Conservation (phyloP, 2,888 invertebrate genomes). For the Camptogramma bilineatum region DNA sequence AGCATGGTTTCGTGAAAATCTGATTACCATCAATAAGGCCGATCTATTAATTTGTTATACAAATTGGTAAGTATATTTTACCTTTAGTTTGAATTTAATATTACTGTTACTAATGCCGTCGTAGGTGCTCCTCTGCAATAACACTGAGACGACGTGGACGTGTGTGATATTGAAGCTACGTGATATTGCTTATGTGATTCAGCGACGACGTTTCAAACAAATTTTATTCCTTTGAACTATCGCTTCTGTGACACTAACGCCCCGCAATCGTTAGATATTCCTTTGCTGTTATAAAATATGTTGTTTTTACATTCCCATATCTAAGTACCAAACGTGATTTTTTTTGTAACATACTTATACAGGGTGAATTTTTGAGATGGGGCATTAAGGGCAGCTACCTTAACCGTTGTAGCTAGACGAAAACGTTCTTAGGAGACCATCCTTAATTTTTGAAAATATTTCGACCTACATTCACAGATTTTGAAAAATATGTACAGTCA, state of each 20-base stretch:
- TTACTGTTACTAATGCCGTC: constrained; percentile 6
- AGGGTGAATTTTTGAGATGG: no score
- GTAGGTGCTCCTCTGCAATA: constrained; percentile 11
- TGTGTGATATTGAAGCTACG: constrained; percentile 31
- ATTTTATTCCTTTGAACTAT: constrained; percentile 30
- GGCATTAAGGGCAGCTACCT: no score
- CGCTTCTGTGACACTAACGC: constrained; percentile 7
- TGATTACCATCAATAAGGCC: no score
- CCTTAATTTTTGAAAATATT: no score
- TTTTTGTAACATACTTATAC: no score
- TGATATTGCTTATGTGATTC: constrained; percentile 29
- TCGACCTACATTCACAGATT: no score
- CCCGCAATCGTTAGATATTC: constrained; percentile 17
- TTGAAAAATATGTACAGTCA: no score
- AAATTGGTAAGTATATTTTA: not conserved
- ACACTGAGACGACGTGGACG: constrained; percentile 14
- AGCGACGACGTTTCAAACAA: constrained; percentile 26
- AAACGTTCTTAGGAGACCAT: no score
- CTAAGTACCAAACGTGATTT: not conserved
- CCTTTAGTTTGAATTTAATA: not conserved
- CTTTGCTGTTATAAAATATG: constrained; percentile 1
- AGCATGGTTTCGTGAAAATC: no score
- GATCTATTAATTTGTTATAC: not conserved
- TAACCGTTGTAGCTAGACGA: no score
- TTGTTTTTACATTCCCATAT: not conserved